Base-by-base conservation (phyloP, 2,113 vertebrate genomes). In the Ptychochromis oligacanthus region DNA sequence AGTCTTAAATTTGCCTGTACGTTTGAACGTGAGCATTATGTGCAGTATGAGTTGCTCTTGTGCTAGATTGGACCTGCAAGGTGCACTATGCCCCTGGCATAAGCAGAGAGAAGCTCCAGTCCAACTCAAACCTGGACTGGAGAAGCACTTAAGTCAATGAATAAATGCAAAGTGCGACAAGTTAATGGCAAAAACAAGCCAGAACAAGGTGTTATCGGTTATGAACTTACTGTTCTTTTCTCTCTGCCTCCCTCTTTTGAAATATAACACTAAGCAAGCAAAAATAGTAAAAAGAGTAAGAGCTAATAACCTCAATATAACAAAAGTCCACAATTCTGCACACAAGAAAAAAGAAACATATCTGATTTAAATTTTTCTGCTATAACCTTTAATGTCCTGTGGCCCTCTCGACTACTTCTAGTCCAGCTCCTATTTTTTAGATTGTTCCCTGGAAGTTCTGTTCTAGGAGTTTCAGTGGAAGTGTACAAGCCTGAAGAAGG, bases 1-100 rank as follows among this genome's bases (percentile, higher is more conserved):
- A 34, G 18, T 31, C 31, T 72, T 31, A 34, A 1, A 31, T 54
- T 54, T 72, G 46, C 7, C 67, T 72, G 0, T 1, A 52, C 49
- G 43, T 52, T 6, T 72, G 67, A 72, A 72, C 2, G 46, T 72
- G 26, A 72, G 26, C 18, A 72, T 54, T 72, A 31, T n/a, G 46
- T 34, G 67, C 67, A 2, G 26, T 3, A n/a, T 0, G 17, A 52
- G 43, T 31, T 3, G 26, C 17, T 38, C 34, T 64, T 38, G 61
- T 62, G 18, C 18, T 49, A 56, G n/a, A 56, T 9, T 7, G 12
- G 40, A 70, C 0, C 4, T 13, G 12, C 13, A 43, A 43, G 40
- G 40, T 3, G 12, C 12, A 5, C 12, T 43, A 13, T 4, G 12
- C 40, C 24, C 7, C 36, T 36, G 5, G 36, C 36, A 36, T 36